Evolutionary conservation across 2,888 invertebrate genomes (phyloP).

Genomic region (Geotrupes spiniger): DNA sequence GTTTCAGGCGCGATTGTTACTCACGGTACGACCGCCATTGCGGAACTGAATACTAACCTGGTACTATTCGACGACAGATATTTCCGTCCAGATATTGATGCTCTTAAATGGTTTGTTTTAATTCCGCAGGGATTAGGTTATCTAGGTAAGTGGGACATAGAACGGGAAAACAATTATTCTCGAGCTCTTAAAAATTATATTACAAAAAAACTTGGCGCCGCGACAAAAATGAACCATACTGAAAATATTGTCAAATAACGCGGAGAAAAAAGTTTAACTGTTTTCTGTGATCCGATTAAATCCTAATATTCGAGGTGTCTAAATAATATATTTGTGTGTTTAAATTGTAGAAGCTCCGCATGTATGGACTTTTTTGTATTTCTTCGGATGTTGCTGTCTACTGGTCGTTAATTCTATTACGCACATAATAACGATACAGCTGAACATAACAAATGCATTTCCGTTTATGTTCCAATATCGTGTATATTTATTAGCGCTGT

Average conservation of each 20-base stretch:
- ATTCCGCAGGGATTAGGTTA: slow-evolving; percentile 13
- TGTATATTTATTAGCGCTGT: slow-evolving; percentile 17
- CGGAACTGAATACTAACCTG: slow-evolving; percentile 8
- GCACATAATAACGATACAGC: slow-evolving; percentile 16
- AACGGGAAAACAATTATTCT: no score
- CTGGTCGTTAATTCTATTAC: slow-evolving; percentile 13
- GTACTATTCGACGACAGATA: not conserved
- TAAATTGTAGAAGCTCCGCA: slow-evolving; percentile 19
- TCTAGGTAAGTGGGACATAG: no score
- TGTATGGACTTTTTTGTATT: slow-evolving; percentile 17
- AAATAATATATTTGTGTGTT: no score
- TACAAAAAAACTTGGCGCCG: no score
- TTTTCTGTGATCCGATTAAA: no score
- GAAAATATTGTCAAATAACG: no score
- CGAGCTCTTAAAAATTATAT: no score
- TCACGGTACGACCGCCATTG: slow-evolving; percentile 17
- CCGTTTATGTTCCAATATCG: slow-evolving; percentile 14
- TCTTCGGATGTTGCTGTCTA: slow-evolving; percentile 13
- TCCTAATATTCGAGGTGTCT: no score
- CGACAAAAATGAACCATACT: no score
- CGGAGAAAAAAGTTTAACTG: no score
- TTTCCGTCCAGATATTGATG: not conserved
- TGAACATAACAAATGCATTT: slow-evolving; percentile 19
- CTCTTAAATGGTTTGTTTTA: not conserved
- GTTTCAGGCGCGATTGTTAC: slow-evolving; percentile 9